Conservation (phyloP, 2,888 invertebrate species). For the Drosophila borborema region DNA sequence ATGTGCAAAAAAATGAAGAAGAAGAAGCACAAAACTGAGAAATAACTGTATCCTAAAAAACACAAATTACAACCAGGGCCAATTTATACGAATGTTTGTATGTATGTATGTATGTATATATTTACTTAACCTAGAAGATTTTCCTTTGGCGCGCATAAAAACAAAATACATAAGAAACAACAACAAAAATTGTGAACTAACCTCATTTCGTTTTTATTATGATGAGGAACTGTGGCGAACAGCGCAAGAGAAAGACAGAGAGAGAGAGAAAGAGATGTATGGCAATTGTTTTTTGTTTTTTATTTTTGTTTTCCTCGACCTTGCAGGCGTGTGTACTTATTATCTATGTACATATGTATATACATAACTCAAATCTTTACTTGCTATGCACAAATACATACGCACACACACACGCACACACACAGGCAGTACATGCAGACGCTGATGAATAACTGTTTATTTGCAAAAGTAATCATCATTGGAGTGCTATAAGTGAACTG, state of each 20-base stretch:
- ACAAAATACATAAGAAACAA: slow-evolving; percentile 4
- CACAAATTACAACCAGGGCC: slow-evolving; percentile 10
- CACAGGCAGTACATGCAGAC: not conserved
- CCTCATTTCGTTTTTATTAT: slow-evolving; percentile 44
- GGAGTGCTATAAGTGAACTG: slow-evolving; percentile 44
- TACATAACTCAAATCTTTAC: slow-evolving; percentile 32
- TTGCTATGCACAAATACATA: slow-evolving; percentile 8
- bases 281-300: slow-evolving; percentile 32
- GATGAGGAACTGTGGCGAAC: slow-evolving; percentile 17
- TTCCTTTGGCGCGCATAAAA: slow-evolving; percentile 19
- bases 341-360: too few species aligned
- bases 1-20: not conserved
- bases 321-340: slow-evolving; percentile 44
- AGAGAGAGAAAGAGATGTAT: slow-evolving; percentile 16
- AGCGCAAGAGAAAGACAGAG: not conserved
- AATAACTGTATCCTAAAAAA: slow-evolving; percentile 11
- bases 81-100: not conserved
- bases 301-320: slow-evolving; percentile 42
- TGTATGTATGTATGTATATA: not conserved
- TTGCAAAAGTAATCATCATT: slow-evolving; percentile 57
- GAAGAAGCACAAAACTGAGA: too few species aligned
- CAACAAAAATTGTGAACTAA: slow-evolving; percentile 34
- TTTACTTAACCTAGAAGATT: slow-evolving; percentile 48
- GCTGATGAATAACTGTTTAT: slow-evolving; percentile 41
- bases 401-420: slow-evolving; percentile 1